These are phyloP conservation scores for Lepus townsendii DNA, from an alignment of 2,797 vertebrate species.

Conservation along the genomic window DNA sequence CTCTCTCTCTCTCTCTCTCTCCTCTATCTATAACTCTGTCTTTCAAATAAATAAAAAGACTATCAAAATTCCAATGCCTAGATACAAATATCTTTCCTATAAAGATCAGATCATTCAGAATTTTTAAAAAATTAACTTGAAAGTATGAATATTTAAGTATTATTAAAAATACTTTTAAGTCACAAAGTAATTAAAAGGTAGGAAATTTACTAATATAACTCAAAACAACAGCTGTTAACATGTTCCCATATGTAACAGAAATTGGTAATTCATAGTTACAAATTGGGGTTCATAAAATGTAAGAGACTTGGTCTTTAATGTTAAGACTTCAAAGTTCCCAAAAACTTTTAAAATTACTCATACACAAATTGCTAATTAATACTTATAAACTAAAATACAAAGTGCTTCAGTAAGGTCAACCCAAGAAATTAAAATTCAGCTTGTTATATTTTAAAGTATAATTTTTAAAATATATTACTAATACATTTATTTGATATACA, in stretches of 20 bases:
- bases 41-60: too few relatives aligned
- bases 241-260: slow-evolving; percentile 55
- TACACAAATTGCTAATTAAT: background rate
- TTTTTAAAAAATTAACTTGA: slow-evolving; percentile 20
- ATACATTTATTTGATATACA: background rate
- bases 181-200: slow-evolving; percentile 51
- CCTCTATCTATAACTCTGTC: too few relatives aligned
- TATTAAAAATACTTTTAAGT: slow-evolving; percentile 27
- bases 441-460: background rate
- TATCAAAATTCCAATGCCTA: slow-evolving; percentile 12
- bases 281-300: slow-evolving; percentile 31
- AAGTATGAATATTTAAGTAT: slow-evolving; percentile 21
- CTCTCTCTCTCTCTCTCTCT: too few relatives aligned
- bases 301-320: slow-evolving; percentile 33
- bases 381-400: slow-evolving; percentile 17
- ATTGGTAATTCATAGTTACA: slow-evolving; percentile 25
- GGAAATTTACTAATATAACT: slow-evolving; percentile 40
- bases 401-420: slow-evolving; percentile 15
- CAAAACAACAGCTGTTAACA: slow-evolving; percentile 71
- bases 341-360: background rate
- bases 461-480: background rate
- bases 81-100: slow-evolving; percentile 27
- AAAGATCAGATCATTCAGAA: background rate
- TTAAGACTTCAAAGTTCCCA: background rate
- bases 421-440: slow-evolving; percentile 7